A percentile compares a stretch with the other conserved stretches of the same genome.
These are phyloP conservation scores for Folsomia candida DNA, from an alignment of 2,888 invertebrate species.

Conservation along the genomic window DNA sequence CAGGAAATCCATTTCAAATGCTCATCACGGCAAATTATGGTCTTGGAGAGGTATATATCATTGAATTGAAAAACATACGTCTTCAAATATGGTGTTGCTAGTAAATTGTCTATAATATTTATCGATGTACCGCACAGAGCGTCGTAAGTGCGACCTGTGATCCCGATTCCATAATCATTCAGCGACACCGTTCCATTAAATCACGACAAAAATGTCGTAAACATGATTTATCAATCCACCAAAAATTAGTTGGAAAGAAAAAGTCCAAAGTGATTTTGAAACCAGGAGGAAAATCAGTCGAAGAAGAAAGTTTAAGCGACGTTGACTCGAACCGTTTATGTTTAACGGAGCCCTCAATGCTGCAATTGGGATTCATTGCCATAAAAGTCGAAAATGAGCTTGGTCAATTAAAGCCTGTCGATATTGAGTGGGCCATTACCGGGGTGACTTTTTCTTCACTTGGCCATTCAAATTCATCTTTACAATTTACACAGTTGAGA, in stretches of 20 bases:
- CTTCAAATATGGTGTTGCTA: background rate
- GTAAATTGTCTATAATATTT: background rate
- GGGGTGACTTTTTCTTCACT: constrained; percentile 56
- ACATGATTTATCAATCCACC: constrained; percentile 55
- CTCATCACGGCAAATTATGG: constrained; percentile 78
- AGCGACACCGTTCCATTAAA: constrained; percentile 18
- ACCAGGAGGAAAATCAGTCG: constrained; percentile 56
- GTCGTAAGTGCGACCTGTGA: constrained; percentile 76
- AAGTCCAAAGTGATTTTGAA: constrained; percentile 58
- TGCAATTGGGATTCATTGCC: constrained; percentile 62
- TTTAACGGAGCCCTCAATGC: constrained; percentile 59
- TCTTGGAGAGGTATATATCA: constrained; percentile 77
- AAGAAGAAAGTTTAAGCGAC: constrained; percentile 55
- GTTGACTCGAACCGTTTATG: constrained; percentile 58
- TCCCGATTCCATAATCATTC: constrained; percentile 66
- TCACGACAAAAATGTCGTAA: constrained; percentile 22
- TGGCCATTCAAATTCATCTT: background rate
- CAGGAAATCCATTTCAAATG: constrained; percentile 66
- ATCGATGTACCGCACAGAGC: constrained; percentile 60
- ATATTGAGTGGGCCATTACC: constrained; percentile 76
- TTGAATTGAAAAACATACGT: background rate
- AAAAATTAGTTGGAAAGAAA: constrained; percentile 56
- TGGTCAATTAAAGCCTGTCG: constrained; percentile 63
- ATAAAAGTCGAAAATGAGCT: constrained; percentile 65
- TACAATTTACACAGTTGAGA: too few relatives aligned